These are phyloP conservation scores for Eristalis pertinax DNA, from an alignment of 2,888 invertebrate species.

Conservation along the genomic window DNA sequence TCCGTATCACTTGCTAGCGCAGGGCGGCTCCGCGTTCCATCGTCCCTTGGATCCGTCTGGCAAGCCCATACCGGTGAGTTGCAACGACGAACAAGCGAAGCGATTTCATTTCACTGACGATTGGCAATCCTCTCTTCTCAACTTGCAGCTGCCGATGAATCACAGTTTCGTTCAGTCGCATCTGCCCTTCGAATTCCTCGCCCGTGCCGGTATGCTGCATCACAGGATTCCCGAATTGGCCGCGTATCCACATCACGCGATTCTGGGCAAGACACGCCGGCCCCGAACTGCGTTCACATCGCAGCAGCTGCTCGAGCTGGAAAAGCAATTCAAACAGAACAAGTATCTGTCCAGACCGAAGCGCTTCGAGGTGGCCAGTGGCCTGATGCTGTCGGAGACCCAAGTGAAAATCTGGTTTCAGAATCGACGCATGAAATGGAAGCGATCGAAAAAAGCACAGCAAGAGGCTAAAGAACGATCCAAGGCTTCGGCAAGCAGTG, in stretches of 20 bases:
- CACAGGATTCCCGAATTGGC: slow-evolving; percentile 92
- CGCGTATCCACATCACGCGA: slow-evolving; percentile 89
- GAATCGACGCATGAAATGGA: slow-evolving; percentile 99
- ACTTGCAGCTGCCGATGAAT: slow-evolving; percentile 80
- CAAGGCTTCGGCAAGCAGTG: slow-evolving; percentile 73
- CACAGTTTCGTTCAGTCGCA: slow-evolving; percentile 82
- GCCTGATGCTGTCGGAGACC: slow-evolving; percentile 98
- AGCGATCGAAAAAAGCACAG: slow-evolving; percentile 97
- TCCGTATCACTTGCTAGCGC: slow-evolving; percentile 83
- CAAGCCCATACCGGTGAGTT: slow-evolving; percentile 80
- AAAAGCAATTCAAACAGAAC: slow-evolving; percentile 99
- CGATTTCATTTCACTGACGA: slow-evolving; percentile 64
- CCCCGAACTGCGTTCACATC: slow-evolving; percentile 98
- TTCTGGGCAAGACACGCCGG: slow-evolving; percentile 92
- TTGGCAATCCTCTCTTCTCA: slow-evolving; percentile 60
- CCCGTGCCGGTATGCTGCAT: slow-evolving; percentile 95
- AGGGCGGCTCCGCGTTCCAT: slow-evolving; percentile 83
- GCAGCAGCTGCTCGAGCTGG: slow-evolving; percentile 97
- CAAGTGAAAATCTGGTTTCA: slow-evolving; percentile 99
- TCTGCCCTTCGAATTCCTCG: slow-evolving; percentile 90
- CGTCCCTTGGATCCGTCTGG: slow-evolving; percentile 82
- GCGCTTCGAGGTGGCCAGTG: slow-evolving; percentile 98
- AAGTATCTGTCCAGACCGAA: slow-evolving; percentile 99
- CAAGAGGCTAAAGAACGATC: slow-evolving; percentile 88
- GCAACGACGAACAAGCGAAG: slow-evolving; percentile 66